Evolutionary conservation across 2,888 invertebrate species (phyloP).

Genomic region (Chaitophorus viminalis): DNA sequence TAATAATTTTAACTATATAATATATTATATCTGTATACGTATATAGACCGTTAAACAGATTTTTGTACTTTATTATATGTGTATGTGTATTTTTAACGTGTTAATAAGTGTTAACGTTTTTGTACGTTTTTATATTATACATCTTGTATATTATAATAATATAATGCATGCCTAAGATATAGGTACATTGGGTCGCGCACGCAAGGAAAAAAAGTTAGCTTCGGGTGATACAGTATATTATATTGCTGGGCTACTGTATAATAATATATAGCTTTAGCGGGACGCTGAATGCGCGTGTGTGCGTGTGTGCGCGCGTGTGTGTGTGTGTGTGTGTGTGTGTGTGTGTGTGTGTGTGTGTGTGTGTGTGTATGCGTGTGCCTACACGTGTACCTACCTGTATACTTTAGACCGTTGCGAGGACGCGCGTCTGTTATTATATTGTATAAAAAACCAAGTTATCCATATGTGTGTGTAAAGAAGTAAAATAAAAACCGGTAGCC

Average conservation of each 20-base stretch:
- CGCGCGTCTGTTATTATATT: background rate
- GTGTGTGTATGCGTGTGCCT: too few relatives aligned
- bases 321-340: too few relatives aligned
- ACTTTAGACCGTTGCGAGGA: background rate
- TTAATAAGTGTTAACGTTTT: constrained; percentile 16
- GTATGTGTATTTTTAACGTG: background rate
- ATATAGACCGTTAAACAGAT: background rate
- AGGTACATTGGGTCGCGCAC: background rate
- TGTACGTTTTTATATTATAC: background rate
- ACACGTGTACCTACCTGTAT: too few relatives aligned
- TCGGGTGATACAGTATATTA: background rate
- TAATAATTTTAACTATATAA: too few relatives aligned
- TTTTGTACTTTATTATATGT: too few relatives aligned
- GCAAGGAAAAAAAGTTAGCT: constrained; percentile 18
- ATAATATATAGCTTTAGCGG: background rate
- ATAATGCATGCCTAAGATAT: too few relatives aligned
- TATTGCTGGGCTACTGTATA: background rate
- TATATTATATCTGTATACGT: too few relatives aligned
- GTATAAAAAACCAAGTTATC: background rate
- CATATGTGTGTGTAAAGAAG: background rate
- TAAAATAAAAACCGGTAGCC: constrained; percentile 56
- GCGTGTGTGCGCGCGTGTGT: too few relatives aligned
- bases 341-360: background rate
- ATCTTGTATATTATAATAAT: background rate
- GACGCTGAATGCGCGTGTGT: background rate